Evolutionary conservation across 2,888 invertebrate genomes (phyloP).

Genomic region (Salticus scenicus): DNA sequence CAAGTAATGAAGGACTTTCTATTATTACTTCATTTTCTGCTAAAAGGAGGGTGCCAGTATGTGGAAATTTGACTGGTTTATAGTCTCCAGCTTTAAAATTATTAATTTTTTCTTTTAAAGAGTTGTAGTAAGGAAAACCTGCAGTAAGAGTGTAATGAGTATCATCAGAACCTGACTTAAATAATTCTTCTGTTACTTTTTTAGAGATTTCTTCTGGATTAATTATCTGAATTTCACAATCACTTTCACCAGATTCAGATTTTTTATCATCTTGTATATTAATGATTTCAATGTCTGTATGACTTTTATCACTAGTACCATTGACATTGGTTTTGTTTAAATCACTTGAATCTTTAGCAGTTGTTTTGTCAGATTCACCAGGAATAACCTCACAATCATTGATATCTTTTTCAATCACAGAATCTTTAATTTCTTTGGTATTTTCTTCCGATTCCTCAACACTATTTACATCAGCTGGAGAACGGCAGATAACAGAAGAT

Average conservation of each 20-base stretch:
- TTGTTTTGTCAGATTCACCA: background rate
- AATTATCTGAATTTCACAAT: slow-evolving; percentile 59
- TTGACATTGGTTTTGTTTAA: background rate
- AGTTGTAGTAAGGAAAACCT: slow-evolving; percentile 60
- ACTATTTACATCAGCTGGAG: background rate
- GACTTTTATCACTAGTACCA: slow-evolving; percentile 5
- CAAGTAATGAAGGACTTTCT: slow-evolving; percentile 72
- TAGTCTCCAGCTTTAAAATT: slow-evolving; percentile 68
- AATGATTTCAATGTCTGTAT: slow-evolving; percentile 49
- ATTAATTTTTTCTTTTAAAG: slow-evolving; percentile 50
- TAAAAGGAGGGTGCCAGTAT: slow-evolving; percentile 62
- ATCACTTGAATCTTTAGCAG: background rate
- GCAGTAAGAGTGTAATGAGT: slow-evolving; percentile 34
- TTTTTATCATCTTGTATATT: slow-evolving; percentile 31
- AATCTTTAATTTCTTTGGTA: background rate
- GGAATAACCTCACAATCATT: background rate
- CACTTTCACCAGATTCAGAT: slow-evolving; percentile 43
- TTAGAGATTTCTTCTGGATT: slow-evolving; percentile 10
- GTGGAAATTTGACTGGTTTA: slow-evolving; percentile 69
- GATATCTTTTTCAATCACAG: background rate
- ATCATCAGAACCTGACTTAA: background rate
- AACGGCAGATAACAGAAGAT: slow-evolving; percentile 4
- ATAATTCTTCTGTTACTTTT: background rate
- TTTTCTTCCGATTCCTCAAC: background rate
- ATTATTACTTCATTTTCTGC: slow-evolving; percentile 70